Conservation (phyloP, 2,797 vertebrate genomes). For the Artibeus lituratus region DNA sequence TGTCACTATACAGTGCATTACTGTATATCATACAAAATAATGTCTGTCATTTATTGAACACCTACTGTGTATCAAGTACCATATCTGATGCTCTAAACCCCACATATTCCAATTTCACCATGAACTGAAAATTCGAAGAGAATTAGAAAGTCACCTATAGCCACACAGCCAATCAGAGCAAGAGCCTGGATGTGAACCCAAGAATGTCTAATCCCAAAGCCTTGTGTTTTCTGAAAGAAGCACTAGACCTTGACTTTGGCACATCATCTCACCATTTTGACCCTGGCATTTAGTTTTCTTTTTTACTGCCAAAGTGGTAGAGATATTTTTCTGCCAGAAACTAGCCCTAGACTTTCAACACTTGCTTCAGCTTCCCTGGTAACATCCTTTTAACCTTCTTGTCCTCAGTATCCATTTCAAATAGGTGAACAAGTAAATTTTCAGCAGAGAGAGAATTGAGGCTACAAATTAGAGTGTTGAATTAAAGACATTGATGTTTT, state of each 20-base stretch:
- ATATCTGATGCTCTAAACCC: neutral
- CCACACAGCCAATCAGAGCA: neutral
- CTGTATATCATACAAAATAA: neutral
- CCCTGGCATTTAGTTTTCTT: neutral
- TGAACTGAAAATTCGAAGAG: conserved; percentile 7
- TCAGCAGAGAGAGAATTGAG: neutral
- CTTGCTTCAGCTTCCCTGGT: neutral
- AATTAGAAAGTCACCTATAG: neutral
- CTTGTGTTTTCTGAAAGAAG: neutral
- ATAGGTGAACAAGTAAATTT: neutral
- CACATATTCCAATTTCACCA: neutral
- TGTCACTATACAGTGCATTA: neutral
- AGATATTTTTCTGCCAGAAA: neutral
- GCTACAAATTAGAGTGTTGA: neutral
- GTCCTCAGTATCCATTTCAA: neutral
- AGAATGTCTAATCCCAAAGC: neutral
- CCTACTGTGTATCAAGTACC: neutral
- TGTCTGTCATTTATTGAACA: neutral
- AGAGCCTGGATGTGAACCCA: neutral
- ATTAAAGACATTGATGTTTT: neutral
- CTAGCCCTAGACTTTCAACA: neutral
- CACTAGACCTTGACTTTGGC: neutral
- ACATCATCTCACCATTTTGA: neutral
- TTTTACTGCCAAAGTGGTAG: neutral
- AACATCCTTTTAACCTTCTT: neutral